Evolutionary conservation across 2,797 vertebrate species (phyloP).

Genomic region (Chelonia mydas): DNA sequence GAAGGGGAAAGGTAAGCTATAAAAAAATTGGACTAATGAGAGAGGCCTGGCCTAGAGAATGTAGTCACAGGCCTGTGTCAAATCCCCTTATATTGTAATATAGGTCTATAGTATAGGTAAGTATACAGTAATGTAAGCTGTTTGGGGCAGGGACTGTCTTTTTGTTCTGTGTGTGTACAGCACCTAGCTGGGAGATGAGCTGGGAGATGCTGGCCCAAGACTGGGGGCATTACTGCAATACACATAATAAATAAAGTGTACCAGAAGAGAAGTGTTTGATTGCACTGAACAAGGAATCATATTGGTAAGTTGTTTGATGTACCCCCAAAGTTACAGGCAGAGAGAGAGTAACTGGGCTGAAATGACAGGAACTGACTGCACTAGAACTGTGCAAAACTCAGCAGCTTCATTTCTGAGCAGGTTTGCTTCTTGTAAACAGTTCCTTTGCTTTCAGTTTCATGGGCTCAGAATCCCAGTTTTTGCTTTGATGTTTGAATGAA

Average conservation of each 20-base stretch:
- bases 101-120: background rate
- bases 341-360: background rate
- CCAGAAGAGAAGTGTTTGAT: slow-evolving; percentile 57
- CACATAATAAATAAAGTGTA: slow-evolving; percentile 50
- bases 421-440: slow-evolving; percentile 49
- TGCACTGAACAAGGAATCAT: slow-evolving; percentile 24
- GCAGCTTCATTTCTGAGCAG: slow-evolving; percentile 59
- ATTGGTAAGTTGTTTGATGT: slow-evolving; percentile 48
- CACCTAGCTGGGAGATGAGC: background rate
- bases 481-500: slow-evolving; percentile 65
- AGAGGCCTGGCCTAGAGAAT: background rate
- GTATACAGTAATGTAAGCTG: background rate
- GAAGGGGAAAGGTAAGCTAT: background rate
- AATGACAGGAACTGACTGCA: background rate
- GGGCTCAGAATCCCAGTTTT: slow-evolving; percentile 26
- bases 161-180: background rate
- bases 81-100: background rate
- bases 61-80: background rate
- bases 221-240: slow-evolving; percentile 9
- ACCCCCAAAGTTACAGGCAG: slow-evolving; percentile 63
- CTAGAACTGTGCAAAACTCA: slow-evolving; percentile 58
- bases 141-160: background rate
- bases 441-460: slow-evolving; percentile 57
- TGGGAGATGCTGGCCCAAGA: background rate
- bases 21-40: background rate